Evolutionary conservation across 2,113 vertebrate species (phyloP), one percentile per base, ranked within the genome.

Genomic region (Mormyrus lacerda): DNA sequence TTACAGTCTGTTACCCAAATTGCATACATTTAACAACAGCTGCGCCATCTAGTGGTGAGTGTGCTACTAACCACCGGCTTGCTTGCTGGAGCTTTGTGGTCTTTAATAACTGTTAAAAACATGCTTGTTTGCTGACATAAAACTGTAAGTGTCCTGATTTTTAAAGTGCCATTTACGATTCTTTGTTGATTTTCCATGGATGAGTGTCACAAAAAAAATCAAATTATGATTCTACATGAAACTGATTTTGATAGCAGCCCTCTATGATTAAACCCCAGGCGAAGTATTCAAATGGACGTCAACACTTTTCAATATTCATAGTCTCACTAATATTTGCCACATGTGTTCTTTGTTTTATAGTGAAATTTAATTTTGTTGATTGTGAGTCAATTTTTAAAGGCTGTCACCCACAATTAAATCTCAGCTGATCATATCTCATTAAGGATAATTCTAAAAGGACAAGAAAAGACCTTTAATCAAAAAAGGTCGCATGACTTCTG

Each of bases 41-140:
- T 92, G 91, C 93, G 91, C 93, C 95, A 92, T 87, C 95, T 95
- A 94, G 95, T 94, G 95, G 95, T 95, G 95, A 95, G 95, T 96
- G 35, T 91, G 94, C 92, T 94, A 92, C 93, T 95, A 95, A 95
- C 94, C 93, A 35, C 90, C 90, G 91, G 89, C 90, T 89, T 90
- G 89, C 87, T 87, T 83, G 51, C 27, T 87, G 11, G n/a, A 87
- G 39, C 21, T 50, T 90, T 88, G 89, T 88, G 89, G 58, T 8
- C 21, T 69, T 84, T 55, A 11, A 79, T 87, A 19, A 21, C 61
- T 73, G 51, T 83, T 45, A 53, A 65, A 48, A 76, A 58, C 47
- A 39, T 79, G 90, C 88, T 88, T 90, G 89, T 65, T 17, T 50
- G 9, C 1, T 87, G 61, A 65, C 85, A 89, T 45, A 7, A 88